These are phyloP conservation scores for Nycticryphes semicollaris DNA, from an alignment of 2,113 vertebrate species.

Conservation along the genomic window DNA sequence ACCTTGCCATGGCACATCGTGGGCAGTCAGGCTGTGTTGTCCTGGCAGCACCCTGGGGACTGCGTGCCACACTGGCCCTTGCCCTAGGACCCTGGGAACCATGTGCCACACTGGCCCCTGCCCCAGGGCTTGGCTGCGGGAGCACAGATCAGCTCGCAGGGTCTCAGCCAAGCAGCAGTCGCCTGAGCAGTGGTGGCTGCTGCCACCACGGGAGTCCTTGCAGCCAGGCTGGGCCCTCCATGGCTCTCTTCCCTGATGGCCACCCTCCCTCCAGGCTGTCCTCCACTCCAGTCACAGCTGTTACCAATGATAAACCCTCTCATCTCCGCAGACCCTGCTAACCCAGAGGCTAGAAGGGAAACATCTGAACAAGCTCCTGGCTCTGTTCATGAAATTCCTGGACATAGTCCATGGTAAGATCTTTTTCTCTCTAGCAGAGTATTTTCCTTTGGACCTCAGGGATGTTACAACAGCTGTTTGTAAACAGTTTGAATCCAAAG, in stretches of 20 bases:
- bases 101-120: fast-evolving
- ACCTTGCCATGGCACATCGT: not conserved
- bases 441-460: conserved; percentile 30
- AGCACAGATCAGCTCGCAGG: not conserved
- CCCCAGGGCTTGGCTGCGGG: not conserved
- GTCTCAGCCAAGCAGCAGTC: not conserved
- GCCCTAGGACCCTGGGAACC: not conserved
- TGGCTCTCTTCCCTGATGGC: not conserved
- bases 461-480: conserved; percentile 69
- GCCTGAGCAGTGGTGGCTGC: not conserved
- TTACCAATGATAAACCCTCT: not conserved
- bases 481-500: conserved; percentile 59
- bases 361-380: conserved; percentile 30
- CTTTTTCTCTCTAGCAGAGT: not conserved
- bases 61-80: fast-evolving
- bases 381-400: conserved; percentile 37
- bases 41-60: not conserved
- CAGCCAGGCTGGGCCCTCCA: fast-evolving
- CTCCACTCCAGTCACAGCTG: not conserved
- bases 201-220: not conserved
- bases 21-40: not conserved
- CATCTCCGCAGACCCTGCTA: not conserved
- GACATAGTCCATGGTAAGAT: conserved; percentile 49
- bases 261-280: not conserved
- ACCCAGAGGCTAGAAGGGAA: conserved; percentile 1